These are phyloP conservation scores for Monoplex corrugatus DNA, from an alignment of 2,888 invertebrate species.

Conservation along the genomic window DNA sequence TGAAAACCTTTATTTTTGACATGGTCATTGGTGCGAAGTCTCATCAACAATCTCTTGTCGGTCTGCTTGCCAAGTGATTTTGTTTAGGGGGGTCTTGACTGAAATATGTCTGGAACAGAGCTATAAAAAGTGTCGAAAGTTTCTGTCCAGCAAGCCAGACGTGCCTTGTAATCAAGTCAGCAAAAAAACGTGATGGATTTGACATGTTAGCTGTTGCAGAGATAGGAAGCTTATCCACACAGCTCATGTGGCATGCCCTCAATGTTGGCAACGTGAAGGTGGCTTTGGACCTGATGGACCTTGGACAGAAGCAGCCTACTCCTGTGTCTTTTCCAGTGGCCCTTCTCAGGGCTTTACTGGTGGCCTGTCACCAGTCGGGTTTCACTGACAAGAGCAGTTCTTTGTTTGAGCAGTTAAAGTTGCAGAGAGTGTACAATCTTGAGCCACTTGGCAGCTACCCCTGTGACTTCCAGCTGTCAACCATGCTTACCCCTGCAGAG, in stretches of 20 bases:
- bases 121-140: no score
- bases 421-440: neutral
- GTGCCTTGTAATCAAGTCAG: no score
- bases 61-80: no score
- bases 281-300: slow-evolving; percentile 14
- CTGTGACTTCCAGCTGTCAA: neutral
- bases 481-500: slow-evolving; percentile 14
- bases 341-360: slow-evolving; percentile 10
- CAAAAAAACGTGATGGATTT: neutral
- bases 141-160: neutral
- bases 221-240: neutral
- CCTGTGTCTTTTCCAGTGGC: neutral
- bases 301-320: neutral
- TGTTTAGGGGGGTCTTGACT: no score
- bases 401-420: slow-evolving; percentile 20
- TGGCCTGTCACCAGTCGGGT: neutral
- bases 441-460: neutral
- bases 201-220: slow-evolving; percentile 1
- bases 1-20: no score
- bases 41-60: no score
- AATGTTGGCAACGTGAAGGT: neutral
- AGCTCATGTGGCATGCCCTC: slow-evolving; percentile 35
- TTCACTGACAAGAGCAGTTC: neutral
- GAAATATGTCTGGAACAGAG: no score
- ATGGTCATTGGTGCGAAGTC: no score